Evolutionary conservation across 2,797 vertebrate genomes (phyloP).

Genomic region (Tangara arthus): DNA sequence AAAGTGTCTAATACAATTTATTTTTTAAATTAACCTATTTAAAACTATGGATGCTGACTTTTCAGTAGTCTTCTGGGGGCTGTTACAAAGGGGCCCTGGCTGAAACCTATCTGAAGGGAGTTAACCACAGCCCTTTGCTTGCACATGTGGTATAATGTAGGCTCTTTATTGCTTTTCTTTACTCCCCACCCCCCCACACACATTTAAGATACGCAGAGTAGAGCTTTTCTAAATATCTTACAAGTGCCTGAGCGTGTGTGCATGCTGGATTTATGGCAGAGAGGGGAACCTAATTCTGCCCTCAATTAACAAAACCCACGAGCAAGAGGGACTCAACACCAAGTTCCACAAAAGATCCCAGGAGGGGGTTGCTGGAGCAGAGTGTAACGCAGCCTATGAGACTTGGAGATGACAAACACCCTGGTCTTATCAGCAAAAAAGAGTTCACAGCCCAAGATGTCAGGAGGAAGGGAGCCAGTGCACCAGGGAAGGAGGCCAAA

Average conservation of each 20-base stretch:
- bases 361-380: neutral
- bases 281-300: constrained; percentile 4
- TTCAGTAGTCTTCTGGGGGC: constrained; percentile 64
- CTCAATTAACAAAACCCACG: constrained; percentile 2
- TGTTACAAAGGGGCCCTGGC: constrained; percentile 52
- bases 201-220: neutral
- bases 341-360: neutral
- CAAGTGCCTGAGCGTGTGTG: neutral
- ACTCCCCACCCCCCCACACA: neutral
- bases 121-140: constrained; percentile 58
- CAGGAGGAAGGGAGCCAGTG: neutral
- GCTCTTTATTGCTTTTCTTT: constrained; percentile 65
- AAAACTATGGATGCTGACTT: constrained; percentile 44
- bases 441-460: neutral
- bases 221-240: constrained; percentile 45
- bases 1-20: constrained; percentile 50
- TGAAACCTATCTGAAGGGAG: constrained; percentile 67
- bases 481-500: neutral
- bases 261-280: neutral
- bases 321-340: neutral
- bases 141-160: constrained; percentile 58
- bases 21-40: constrained; percentile 62
- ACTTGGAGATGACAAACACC: neutral
- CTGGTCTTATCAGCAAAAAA: neutral
- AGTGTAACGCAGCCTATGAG: neutral